Percentiles rank a stretch among this genome's conserved stretches.
Conservation (phyloP, 2,888 invertebrate species). For the Erebia epiphron region DNA sequence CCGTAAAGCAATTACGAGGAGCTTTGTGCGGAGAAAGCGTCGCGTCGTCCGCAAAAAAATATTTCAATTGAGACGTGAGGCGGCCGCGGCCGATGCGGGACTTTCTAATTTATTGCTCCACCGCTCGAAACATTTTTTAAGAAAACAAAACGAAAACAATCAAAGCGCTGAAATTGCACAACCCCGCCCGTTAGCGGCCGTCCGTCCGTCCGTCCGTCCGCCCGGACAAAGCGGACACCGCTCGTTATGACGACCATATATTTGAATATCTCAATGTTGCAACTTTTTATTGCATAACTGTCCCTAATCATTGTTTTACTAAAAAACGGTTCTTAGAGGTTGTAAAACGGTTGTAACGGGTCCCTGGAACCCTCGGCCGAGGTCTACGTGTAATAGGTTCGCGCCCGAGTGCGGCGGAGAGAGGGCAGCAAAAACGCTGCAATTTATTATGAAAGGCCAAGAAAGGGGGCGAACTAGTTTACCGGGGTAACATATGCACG, state of each 20-base stretch:
- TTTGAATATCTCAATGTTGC: conserved; percentile 41
- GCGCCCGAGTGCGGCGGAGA: conserved; percentile 5
- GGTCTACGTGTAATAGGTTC: conserved; percentile 21
- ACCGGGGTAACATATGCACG: conserved; percentile 44
- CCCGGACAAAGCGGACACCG: conserved; percentile 20
- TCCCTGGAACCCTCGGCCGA: conserved; percentile 2
- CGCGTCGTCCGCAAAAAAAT: conserved; percentile 50
- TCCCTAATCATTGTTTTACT: background rate
- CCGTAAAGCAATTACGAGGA: conserved; percentile 50
- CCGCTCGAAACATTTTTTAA: conserved; percentile 50
- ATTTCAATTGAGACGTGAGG: conserved; percentile 46
- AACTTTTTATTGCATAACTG: conserved; percentile 2
- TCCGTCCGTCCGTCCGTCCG: background rate
- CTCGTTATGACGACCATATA: conserved; percentile 35
- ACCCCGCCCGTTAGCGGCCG: background rate
- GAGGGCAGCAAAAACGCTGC: conserved; percentile 27
- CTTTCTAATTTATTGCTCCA: conserved; percentile 74
- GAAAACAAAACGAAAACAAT: conserved; percentile 46
- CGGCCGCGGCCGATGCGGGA: conserved; percentile 42
- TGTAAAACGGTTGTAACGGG: conserved; percentile 7
- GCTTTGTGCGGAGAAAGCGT: conserved; percentile 64
- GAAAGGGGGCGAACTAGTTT: conserved; percentile 36
- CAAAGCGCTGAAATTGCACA: conserved; percentile 1
- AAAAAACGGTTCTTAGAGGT: background rate
- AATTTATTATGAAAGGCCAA: conserved; percentile 27